Evolutionary conservation across 2,888 invertebrate genomes (phyloP).

Genomic region (Apamea anceps): DNA sequence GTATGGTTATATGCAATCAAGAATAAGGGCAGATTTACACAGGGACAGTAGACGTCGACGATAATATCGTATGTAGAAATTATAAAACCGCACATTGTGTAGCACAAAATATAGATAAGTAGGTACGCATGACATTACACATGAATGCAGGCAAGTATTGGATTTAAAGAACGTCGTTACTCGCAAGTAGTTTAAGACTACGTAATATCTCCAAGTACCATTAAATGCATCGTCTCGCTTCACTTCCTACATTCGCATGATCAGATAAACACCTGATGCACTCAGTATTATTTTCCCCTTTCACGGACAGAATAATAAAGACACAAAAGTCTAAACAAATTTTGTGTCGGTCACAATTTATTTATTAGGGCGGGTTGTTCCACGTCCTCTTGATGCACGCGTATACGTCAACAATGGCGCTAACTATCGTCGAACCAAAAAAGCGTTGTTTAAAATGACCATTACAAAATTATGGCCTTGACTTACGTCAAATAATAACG

Average conservation of each 20-base stretch:
- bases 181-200: neutral
- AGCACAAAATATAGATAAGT: no score
- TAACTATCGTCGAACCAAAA: no score
- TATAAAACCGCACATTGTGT: neutral
- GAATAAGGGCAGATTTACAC: neutral
- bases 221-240: constrained; percentile 38
- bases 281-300: constrained; percentile 23
- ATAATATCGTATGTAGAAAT: neutral
- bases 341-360: neutral
- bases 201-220: constrained; percentile 29
- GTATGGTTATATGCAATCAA: neutral
- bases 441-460: no score
- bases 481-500: no score
- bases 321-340: neutral
- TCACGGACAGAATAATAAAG: neutral
- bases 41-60: no score
- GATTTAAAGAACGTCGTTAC: neutral
- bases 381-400: no score
- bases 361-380: no score
- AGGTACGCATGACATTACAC: no score
- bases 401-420: no score
- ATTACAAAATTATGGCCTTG: no score
- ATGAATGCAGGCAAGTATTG: no score
- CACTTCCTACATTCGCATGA: constrained; percentile 31
- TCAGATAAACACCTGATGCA: constrained; percentile 48